Base-by-base conservation (phyloP, 2,797 vertebrate species). In the Gadopsis marmoratus region DNA sequence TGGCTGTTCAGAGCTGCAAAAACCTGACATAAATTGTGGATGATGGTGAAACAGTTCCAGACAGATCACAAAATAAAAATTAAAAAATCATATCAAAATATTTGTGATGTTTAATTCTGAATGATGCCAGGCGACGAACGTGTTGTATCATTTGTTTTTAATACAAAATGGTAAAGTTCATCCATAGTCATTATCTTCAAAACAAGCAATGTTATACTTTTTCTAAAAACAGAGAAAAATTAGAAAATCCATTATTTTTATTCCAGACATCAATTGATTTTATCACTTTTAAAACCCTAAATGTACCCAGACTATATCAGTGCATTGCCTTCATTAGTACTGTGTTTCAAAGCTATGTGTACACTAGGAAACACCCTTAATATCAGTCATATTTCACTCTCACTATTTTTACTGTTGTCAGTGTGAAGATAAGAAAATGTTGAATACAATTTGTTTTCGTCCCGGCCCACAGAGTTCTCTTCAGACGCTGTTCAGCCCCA, bases 381-480 rank as follows among this genome's bases (percentile, higher is more conserved):
- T n/a, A n/a, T n/a, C n/a, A n/a, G n/a, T n/a, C n/a, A n/a, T n/a
- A n/a, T n/a, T n/a, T n/a, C n/a, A n/a, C n/a, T n/a, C n/a, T n/a
- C n/a, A n/a, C n/a, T n/a, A n/a, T n/a, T n/a, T n/a, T n/a, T n/a
- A n/a, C n/a, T n/a, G n/a, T n/a, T n/a, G n/a, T 64, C 26, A 29
- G 4, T 45, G 16, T 60, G 14, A 48, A 47, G 16, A 14, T 26
- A n/a, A n/a, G n/a, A 48, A 23, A 29, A n/a, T 7, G 7, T 35
- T 35, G 33, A 35, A 35, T 35, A 7, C 6, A 7, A 7, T 35
- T 35, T 77, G 16, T 17, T n/a, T 68, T 45, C 11, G 10, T 58
- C n/a, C 5, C 29, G 14, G 33, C 14, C 60, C 47, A 56, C 74
- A 91, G 85, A 11, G 65, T 71, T 48, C 72, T 89, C 8, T 86